These are phyloP conservation scores for Coenonympha arcania DNA, from an alignment of 2,888 invertebrate species.

Conservation along the genomic window DNA sequence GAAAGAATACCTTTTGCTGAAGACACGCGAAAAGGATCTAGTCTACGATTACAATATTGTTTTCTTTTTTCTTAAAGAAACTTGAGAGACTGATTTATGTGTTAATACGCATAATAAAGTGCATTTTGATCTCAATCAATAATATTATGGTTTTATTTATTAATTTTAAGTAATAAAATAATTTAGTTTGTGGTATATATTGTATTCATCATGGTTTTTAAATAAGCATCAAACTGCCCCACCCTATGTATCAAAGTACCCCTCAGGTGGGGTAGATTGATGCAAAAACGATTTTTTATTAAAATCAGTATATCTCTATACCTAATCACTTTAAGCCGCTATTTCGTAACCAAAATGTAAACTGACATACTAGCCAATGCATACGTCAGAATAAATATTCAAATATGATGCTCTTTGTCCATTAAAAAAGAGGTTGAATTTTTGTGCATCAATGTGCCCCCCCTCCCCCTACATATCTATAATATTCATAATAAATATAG, in stretches of 20 bases:
- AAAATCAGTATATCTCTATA: too few relatives aligned
- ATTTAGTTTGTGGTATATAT: constrained; percentile 27
- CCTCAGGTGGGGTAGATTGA: constrained; percentile 26
- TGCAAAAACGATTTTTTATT: constrained; percentile 23
- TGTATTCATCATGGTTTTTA: constrained; percentile 28
- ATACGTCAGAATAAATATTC: too few relatives aligned
- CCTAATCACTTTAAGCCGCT: too few relatives aligned
- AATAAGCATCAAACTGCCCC: constrained; percentile 27
- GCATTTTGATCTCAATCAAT: constrained; percentile 29
- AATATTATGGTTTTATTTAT: constrained; percentile 29
- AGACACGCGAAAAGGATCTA: constrained; percentile 17
- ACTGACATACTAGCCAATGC: too few relatives aligned
- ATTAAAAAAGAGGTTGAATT: too few relatives aligned
- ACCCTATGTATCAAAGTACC: too few relatives aligned
- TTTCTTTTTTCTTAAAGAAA: constrained; percentile 25
- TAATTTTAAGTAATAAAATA: constrained; percentile 28
- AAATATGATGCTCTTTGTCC: constrained; percentile 1
- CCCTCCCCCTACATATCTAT: too few relatives aligned
- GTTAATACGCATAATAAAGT: too few relatives aligned
- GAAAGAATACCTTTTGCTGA: constrained; percentile 16
- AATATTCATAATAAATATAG: too few relatives aligned
- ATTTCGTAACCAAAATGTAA: too few relatives aligned
- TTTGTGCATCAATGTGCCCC: too few relatives aligned
- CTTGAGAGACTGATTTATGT: constrained; percentile 28
- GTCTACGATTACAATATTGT: constrained; percentile 27